Evolutionary conservation across 64 coral and sea anemone species (phyloP).

Genomic region (Porites lutea): DNA sequence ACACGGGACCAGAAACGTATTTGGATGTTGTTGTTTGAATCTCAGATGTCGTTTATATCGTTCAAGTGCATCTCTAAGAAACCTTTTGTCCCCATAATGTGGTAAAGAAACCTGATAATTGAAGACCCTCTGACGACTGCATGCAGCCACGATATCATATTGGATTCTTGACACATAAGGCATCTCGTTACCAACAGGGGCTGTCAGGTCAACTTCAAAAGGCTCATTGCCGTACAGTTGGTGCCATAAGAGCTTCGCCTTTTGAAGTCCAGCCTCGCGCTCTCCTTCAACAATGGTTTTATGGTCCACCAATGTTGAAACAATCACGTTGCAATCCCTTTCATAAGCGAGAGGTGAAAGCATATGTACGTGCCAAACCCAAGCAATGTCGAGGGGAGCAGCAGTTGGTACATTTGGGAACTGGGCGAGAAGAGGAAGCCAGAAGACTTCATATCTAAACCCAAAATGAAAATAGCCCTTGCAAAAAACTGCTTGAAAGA

Average conservation of each 20-base stretch:
- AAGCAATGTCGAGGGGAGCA: constrained; percentile 74
- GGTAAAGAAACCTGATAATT: constrained; percentile 83
- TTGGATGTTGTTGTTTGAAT: constrained; percentile 65
- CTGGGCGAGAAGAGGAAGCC: constrained; percentile 40
- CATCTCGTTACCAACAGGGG: not conserved
- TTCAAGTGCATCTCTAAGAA: constrained; percentile 62
- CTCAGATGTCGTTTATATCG: constrained; percentile 71
- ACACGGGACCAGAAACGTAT: constrained; percentile 74
- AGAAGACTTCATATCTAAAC: constrained; percentile 33
- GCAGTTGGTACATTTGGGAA: not conserved
- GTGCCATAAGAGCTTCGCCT: constrained; percentile 33
- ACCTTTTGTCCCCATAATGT: constrained; percentile 66
- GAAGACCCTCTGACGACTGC: constrained; percentile 56
- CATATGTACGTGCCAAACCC: constrained; percentile 68
- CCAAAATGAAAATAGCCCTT: too few relatives aligned
- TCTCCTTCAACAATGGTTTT: constrained; percentile 26
- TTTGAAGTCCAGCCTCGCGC: not conserved
- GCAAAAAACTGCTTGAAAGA: too few relatives aligned
- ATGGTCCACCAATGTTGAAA: constrained; percentile 42
- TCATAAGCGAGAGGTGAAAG: constrained; percentile 23
- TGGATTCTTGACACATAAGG: constrained; percentile 56
- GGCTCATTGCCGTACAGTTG: constrained; percentile 51
- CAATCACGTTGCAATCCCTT: constrained; percentile 37
- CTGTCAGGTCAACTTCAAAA: constrained; percentile 74
- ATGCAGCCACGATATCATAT: constrained; percentile 63